Percentiles rank a stretch among this genome's conserved stretches.
phyloP scores from a whole-genome alignment of 2,113 vertebrate genomes.

The Todiramphus chloris region DNA sequence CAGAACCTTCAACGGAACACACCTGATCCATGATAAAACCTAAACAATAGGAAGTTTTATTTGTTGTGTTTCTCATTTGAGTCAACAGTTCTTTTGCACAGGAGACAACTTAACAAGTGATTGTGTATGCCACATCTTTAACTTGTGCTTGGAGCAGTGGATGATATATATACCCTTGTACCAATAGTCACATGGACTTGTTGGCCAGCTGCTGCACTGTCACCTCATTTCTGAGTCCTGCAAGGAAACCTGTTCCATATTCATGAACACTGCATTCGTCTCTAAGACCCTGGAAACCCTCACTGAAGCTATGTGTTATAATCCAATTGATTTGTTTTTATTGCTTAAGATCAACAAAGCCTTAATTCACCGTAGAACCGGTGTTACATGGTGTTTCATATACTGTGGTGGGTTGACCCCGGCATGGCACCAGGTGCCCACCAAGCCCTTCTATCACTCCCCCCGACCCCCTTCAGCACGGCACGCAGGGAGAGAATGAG shows the following conservation, averaged over 20 bases:
- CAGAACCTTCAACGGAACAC: background rate
- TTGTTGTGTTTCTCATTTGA: background rate
- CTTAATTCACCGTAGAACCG: background rate
- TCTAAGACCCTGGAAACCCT: background rate
- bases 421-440: too few species aligned
- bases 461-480: too few species aligned
- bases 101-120: background rate
- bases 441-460: too few species aligned
- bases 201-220: conserved; percentile 50
- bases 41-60: background rate
- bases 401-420: too few species aligned
- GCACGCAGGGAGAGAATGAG: too few species aligned
- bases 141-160: background rate
- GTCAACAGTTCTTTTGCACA: background rate
- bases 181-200: background rate
- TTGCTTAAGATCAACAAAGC: background rate
- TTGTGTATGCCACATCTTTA: background rate
- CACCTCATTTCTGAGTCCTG: conserved; percentile 44
- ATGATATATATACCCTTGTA: conserved; percentile 10
- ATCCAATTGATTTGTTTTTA: conserved; percentile 10
- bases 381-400: background rate
- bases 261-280: conserved; percentile 30
- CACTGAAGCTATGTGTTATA: background rate
- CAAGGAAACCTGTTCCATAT: conserved; percentile 53
- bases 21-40: background rate